These are phyloP conservation scores for Euphydryas editha DNA, from an alignment of 2,888 invertebrate genomes.

Conservation along the genomic window DNA sequence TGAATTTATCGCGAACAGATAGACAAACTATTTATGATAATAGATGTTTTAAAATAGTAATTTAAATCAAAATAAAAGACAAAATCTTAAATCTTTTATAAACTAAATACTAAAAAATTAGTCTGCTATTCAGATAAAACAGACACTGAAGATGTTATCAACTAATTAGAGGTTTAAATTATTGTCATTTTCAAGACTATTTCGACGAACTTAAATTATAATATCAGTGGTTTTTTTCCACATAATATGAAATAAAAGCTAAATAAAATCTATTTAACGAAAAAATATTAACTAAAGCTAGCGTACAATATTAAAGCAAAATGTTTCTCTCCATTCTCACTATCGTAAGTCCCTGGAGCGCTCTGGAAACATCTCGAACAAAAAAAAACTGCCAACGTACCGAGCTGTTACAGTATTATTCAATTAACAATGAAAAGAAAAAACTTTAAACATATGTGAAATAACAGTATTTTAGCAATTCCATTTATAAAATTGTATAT, in stretches of 20 bases:
- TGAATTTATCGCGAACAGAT: too few species aligned
- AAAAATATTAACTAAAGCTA: background rate
- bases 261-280: background rate
- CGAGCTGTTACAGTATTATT: constrained; percentile 20
- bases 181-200: too few species aligned
- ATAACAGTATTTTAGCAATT: background rate
- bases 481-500: background rate
- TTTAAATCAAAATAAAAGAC: too few species aligned
- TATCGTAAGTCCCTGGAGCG: constrained; percentile 1
- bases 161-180: too few species aligned
- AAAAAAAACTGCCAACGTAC: constrained; percentile 7
- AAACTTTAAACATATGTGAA: background rate
- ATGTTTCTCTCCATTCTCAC: background rate
- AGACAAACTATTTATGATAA: too few species aligned
- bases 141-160: too few species aligned
- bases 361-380: constrained; percentile 11
- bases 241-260: background rate
- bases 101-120: too few species aligned
- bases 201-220: too few species aligned
- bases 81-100: too few species aligned
- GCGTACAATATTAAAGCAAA: background rate
- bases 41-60: too few species aligned
- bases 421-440: constrained; percentile 16
- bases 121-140: too few species aligned
- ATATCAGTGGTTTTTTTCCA: too few species aligned